A percentile compares a stretch with the other conserved stretches of the same genome.
These are phyloP conservation scores for Trichacis sp. DNA, from an alignment of 2,888 invertebrate species.

Conservation along the genomic window DNA sequence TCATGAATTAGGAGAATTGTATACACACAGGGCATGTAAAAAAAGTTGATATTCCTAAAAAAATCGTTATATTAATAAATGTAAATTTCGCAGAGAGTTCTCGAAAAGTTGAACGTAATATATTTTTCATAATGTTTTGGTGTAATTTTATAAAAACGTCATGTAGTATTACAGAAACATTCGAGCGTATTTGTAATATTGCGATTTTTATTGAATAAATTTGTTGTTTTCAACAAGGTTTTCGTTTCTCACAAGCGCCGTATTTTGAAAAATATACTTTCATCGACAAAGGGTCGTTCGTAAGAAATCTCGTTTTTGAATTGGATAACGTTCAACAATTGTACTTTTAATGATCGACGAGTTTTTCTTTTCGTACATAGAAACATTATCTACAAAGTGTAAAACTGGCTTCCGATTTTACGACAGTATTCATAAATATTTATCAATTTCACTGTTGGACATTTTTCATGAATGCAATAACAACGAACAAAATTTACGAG, in stretches of 20 bases:
- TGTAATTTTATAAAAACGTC: constrained; percentile 23
- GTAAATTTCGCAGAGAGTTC: constrained; percentile 14
- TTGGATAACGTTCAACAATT: constrained; percentile 64
- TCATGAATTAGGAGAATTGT: constrained; percentile 37
- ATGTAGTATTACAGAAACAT: constrained; percentile 28
- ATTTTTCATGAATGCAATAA: background rate
- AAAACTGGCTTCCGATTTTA: constrained; percentile 23
- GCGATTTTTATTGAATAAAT: constrained; percentile 25
- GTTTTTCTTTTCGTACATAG: constrained; percentile 22
- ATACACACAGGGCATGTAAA: constrained; percentile 39
- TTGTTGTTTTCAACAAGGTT: constrained; percentile 9
- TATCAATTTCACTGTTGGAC: constrained; percentile 16
- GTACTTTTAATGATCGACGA: constrained; percentile 35
- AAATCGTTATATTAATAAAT: constrained; percentile 32
- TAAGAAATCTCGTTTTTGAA: constrained; percentile 67
- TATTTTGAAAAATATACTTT: background rate
- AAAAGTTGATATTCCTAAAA: constrained; percentile 15
- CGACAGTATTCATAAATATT: constrained; percentile 25
- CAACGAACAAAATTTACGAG: constrained; percentile 5
- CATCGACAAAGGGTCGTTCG: constrained; percentile 14
- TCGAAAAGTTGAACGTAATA: constrained; percentile 10
- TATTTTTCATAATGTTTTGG: constrained; percentile 27
- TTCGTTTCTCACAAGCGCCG: background rate
- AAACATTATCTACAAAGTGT: constrained; percentile 39
- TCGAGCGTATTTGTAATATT: constrained; percentile 22